A percentile compares a stretch with the other conserved stretches of the same genome.
phyloP scores from a whole-genome alignment of 2,797 vertebrate species.

The Merluccius polli region DNA sequence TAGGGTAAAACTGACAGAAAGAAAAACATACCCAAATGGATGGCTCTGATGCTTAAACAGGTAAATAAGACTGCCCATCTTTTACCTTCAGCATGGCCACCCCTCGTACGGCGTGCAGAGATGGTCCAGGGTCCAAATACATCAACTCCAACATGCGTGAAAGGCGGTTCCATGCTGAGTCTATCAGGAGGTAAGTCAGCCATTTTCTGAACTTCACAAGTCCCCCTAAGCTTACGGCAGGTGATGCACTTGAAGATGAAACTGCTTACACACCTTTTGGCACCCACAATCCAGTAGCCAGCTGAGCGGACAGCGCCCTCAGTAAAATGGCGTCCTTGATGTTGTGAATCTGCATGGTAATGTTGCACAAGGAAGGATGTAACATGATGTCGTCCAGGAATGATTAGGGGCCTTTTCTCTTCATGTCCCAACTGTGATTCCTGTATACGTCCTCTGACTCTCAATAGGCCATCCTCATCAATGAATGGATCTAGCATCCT shows the following conservation, averaged over 20 bases:
- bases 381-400: neutral
- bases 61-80: conserved; percentile 16
- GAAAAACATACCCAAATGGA: no score
- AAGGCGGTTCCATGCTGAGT: neutral
- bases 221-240: neutral
- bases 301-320: neutral
- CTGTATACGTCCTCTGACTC: neutral
- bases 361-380: neutral
- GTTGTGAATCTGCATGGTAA: neutral
- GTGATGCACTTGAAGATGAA: neutral
- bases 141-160: conserved; percentile 11
- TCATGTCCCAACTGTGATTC: no score
- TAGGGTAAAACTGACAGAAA: no score
- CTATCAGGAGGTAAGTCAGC: neutral
- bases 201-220: conserved; percentile 3
- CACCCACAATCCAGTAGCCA: neutral
- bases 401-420: neutral
- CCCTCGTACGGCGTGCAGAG: neutral
- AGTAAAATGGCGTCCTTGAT: neutral
- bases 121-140: conserved; percentile 19
- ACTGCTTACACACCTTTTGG: neutral
- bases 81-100: conserved; percentile 10
- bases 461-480: neutral
- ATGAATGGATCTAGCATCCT: no score
- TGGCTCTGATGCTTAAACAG: no score